Percentiles rank a stretch among this genome's conserved stretches.
Conservation (phyloP, 2,888 invertebrate species). For the Cheilosia vernalis region DNA sequence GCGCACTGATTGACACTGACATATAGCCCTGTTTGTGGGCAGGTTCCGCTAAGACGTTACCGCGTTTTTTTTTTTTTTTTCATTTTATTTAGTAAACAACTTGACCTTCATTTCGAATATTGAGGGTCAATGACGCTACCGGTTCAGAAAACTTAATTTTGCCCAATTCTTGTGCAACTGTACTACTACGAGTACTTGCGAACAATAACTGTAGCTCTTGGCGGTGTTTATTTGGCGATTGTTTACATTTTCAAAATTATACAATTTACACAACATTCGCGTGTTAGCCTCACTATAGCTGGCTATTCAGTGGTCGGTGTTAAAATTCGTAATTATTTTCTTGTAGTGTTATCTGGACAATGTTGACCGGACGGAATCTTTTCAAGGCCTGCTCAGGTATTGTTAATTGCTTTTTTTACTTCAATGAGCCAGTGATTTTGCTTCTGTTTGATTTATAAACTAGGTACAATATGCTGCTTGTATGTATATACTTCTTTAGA, state of each 20-base stretch:
- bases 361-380: not conserved
- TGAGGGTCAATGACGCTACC: not conserved
- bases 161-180: not conserved
- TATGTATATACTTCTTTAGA: too few relatives aligned
- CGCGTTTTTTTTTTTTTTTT: not conserved
- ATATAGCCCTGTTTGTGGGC: too few relatives aligned
- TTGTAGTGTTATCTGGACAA: not conserved
- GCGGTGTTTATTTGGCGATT: not conserved
- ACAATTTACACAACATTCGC: too few relatives aligned
- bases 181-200: not conserved
- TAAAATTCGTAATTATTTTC: not conserved
- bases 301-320: not conserved
- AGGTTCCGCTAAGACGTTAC: not conserved
- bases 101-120: not conserved
- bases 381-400: not conserved
- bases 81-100: not conserved
- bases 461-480: not conserved
- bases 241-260: not conserved
- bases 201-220: not conserved
- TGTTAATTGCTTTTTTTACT: not conserved
- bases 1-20: too few relatives aligned
- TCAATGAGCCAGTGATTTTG: not conserved
- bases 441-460: not conserved
- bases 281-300: not conserved
- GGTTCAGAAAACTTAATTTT: slow-evolving; percentile 4